Base-by-base conservation (phyloP, 2,797 vertebrate species). In the Hephaestus fuliginosus region DNA sequence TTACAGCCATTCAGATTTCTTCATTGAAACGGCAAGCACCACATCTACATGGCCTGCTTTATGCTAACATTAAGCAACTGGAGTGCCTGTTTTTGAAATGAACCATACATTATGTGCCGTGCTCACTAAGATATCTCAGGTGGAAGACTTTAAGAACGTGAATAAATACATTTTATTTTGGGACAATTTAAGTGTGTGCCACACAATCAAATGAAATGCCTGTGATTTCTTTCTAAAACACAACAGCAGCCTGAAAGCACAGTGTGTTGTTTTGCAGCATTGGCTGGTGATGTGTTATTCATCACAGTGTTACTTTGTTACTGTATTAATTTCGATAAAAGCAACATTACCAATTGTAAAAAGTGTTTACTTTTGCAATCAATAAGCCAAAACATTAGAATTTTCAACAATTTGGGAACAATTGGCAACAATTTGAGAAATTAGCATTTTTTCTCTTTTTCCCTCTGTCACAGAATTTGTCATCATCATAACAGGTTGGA, bases 1-100 rank as follows among this genome's bases (percentile, higher is more conserved):
- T 95, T 95, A 94, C 94, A 95, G 94, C 94, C 94, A 94, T 95
- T 94, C 94, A 94, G 92, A 93, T 95, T 95, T 95, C 93, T 95
- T 96, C 94, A 95, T 95, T 95, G 92, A 95, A 94, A 95, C 91
- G 76, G 93, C 93, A 75, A 89, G 93, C 90, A 91, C 63, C 92
- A 89, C 88, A 93, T 94, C 93, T 92, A 92, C 91, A 90, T 81
- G 93, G 92, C 81, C 86, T 69, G 92, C 92, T 93, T 90, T 90
- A 90, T 91, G 92, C 94, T 91, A 91, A 93, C 91, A 93, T 93
- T 95, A 94, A 89, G 90, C 92, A 80, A 91, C 82, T 88, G 88
- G 90, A 94, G 91, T 82, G 91, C 70, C 81, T 82, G 81, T 89
- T 90, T 93, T 89, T 89, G 80, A 92, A 93, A 92, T 88, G 81